Evolutionary conservation across 2,888 invertebrate genomes (phyloP).

Genomic region (Trypoxylon attenuatum): DNA sequence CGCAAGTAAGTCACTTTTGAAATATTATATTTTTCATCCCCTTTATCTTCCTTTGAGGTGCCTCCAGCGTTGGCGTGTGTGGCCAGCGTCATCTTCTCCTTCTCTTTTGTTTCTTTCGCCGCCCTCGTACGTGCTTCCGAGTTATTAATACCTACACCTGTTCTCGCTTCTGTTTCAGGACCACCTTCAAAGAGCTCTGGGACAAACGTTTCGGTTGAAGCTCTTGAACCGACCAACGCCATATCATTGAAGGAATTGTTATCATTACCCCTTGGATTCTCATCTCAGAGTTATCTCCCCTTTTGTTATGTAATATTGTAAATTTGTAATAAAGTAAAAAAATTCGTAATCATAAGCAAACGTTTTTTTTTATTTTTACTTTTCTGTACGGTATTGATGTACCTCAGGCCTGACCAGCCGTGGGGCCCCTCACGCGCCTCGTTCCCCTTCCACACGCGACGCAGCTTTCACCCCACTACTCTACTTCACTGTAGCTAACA

Average conservation of each 20-base stretch:
- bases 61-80: neutral
- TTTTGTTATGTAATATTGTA: neutral
- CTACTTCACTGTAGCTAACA: too few species aligned
- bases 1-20: conserved; percentile 53
- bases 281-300: neutral
- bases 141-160: neutral
- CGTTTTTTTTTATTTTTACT: too few species aligned
- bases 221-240: neutral
- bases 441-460: too few species aligned
- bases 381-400: too few species aligned
- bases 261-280: neutral
- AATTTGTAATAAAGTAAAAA: neutral
- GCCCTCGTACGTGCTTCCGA: too few species aligned
- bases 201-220: conserved; percentile 55
- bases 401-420: too few species aligned
- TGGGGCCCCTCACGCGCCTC: too few species aligned
- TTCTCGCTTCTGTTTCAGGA: conserved; percentile 42
- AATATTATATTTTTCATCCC: neutral
- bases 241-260: neutral
- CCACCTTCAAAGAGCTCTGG: conserved; percentile 57
- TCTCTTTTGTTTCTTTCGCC: neutral
- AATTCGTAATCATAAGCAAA: too few species aligned
- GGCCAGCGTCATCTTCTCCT: neutral
- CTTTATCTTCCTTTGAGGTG: neutral
- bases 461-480: too few species aligned